Conservation (phyloP, 2,797 vertebrate species). For the Podargus strigoides region DNA sequence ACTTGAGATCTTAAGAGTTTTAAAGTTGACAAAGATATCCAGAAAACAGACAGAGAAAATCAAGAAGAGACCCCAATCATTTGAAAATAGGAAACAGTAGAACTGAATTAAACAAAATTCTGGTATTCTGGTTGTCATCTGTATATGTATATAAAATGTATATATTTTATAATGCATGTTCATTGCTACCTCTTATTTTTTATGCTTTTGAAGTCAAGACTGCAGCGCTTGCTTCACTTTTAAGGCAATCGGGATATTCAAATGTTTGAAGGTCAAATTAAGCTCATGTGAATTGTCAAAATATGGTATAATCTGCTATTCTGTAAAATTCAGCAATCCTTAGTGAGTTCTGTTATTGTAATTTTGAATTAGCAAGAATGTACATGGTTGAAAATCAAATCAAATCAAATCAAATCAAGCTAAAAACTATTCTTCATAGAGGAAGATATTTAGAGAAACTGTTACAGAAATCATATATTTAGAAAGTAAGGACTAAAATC, state of each 20-base stretch:
- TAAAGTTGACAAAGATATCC: neutral
- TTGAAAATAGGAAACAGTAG: accelerated
- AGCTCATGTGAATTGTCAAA: neutral
- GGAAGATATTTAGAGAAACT: neutral
- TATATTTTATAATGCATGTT: neutral
- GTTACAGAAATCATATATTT: neutral
- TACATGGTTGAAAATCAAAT: neutral
- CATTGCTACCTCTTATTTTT: neutral
- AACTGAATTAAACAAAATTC: neutral
- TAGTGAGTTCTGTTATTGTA: neutral
- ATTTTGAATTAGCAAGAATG: neutral
- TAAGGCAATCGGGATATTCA: neutral
- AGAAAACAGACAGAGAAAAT: neutral
- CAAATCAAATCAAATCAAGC: neutral
- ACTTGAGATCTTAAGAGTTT: neutral
- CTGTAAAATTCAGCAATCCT: neutral
- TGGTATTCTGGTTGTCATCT: neutral
- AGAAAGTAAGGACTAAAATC: neutral
- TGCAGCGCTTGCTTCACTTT: neutral
- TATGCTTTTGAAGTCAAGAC: neutral
- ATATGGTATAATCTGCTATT: neutral
- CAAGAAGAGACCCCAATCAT: neutral
- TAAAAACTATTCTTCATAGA: neutral
- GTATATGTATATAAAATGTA: neutral
- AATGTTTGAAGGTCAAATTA: neutral